Evolutionary conservation across 2,113 vertebrate genomes (phyloP), one percentile per base, ranked within the genome.

Genomic region (Pygoscelis antarcticus): DNA sequence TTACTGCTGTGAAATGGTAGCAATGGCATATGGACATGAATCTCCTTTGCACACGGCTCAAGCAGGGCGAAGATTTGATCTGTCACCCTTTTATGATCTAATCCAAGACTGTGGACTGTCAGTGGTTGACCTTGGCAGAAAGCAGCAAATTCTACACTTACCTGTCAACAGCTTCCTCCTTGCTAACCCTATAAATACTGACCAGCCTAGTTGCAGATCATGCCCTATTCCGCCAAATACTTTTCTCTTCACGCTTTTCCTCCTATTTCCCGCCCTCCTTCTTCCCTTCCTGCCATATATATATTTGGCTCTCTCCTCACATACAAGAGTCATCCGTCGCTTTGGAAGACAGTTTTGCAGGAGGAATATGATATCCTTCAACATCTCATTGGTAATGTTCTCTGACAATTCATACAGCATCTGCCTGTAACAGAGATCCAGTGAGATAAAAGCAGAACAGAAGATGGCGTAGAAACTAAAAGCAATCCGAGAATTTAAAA

Each of bases 361-460:
- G 38, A 98, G 92, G 62, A 98, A 98, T 25, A 26, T 25, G n/a
- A 98, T 97, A 11, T 18, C 5, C 14, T 82, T 55, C 83, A 98
- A 42, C 47, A 46, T 69, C 3, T 97, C 90, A 19, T 11, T 40
- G 32, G 68, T 89, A 14, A 98, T 93, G 55, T 91, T 91, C 93
- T 98, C 97, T 52, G 98, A 97, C 65, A 98, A 51, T 51, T 98
- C 94, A 51, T 97, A 98, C 51, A 98, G 98, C 98, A 98, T 96
- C 49, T 96, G 94, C 83, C 98, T 98, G 91, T 32, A 90, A 98
- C 49, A 97, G 22, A 97, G 36, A 96, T 16, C 15, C 76, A 82
- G 47, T 29, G 51, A 92, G 42, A 81, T 25, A 66, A 71, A 82
- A 82, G 29, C 14, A 38, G 51, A 91, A 80, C 9, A 72, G 54